Evolutionary conservation across 2,888 invertebrate species (phyloP).

Genomic region (Zaprionus lineosus): DNA sequence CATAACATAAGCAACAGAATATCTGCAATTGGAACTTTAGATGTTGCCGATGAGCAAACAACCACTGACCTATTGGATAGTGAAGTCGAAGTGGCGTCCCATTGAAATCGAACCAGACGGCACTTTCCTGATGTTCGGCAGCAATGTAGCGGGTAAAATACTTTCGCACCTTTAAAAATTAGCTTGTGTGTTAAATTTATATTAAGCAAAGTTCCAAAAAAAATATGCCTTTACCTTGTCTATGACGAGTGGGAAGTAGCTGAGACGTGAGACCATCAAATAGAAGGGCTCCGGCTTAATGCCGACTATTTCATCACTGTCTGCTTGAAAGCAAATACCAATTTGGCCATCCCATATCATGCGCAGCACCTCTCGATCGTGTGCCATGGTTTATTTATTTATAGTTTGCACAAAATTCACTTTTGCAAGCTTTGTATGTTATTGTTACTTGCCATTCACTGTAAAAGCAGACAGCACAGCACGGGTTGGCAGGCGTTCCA

Average conservation of each 20-base stretch:
- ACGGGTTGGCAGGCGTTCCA: conserved; percentile 15
- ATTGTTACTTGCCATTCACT: conserved; percentile 37
- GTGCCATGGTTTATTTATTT: conserved; percentile 87
- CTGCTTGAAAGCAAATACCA: conserved; percentile 95
- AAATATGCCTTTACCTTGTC: conserved; percentile 89
- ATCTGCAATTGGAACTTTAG: conserved; percentile 3
- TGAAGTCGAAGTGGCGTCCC: conserved; percentile 96
- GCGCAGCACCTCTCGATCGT: conserved; percentile 96
- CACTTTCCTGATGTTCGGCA: conserved; percentile 91
- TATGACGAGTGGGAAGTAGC: conserved; percentile 96
- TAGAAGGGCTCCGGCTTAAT: conserved; percentile 96
- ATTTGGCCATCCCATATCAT: conserved; percentile 98
- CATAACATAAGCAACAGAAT: no score
- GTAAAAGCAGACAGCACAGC: neutral
- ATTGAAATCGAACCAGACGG: conserved; percentile 97
- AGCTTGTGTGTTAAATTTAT: neutral
- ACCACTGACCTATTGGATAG: conserved; percentile 86
- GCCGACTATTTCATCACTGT: conserved; percentile 93
- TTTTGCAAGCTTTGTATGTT: conserved; percentile 28
- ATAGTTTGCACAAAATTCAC: conserved; percentile 35
- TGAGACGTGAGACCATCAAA: conserved; percentile 95
- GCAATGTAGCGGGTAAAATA: conserved; percentile 93
- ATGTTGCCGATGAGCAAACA: no score
- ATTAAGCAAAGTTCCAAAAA: neutral
- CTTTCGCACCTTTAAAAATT: conserved; percentile 88